phyloP scores from a whole-genome alignment of 2,113 vertebrate species.

The Podarcis cretensis region DNA sequence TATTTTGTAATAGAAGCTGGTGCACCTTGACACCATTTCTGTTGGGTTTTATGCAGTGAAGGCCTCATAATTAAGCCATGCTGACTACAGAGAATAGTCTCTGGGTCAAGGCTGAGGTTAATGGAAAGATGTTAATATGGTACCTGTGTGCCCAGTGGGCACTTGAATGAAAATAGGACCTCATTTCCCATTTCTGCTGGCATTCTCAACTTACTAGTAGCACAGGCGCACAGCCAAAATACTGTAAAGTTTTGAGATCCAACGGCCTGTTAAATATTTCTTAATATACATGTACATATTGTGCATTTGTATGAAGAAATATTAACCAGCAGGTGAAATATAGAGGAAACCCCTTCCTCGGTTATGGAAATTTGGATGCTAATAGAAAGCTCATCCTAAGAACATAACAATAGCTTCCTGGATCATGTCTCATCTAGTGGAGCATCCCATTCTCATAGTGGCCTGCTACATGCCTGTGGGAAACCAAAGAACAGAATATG shows the following conservation, averaged over 20 bases:
- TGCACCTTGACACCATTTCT: background rate
- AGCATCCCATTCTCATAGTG: no score
- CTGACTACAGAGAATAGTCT: background rate
- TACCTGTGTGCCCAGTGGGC: background rate
- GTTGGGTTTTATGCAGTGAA: slow-evolving; percentile 16
- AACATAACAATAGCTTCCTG: no score
- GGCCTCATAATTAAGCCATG: background rate
- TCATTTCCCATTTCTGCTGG: background rate
- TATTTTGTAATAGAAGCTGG: background rate
- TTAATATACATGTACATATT: background rate
- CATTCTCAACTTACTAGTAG: background rate
- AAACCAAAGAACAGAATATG: no score
- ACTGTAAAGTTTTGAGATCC: background rate
- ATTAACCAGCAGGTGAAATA: background rate
- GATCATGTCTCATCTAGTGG: no score
- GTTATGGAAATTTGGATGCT: no score
- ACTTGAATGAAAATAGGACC: slow-evolving; percentile 6
- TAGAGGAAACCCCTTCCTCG: no score
- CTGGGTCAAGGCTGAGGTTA: background rate
- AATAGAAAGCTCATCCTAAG: no score
- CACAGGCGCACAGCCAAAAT: background rate
- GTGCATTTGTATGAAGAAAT: background rate
- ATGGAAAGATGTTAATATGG: background rate
- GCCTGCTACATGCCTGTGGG: no score
- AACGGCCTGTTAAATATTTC: background rate